phyloP scores from a whole-genome alignment of 2,113 vertebrate genomes.

The Nibea albiflora region DNA sequence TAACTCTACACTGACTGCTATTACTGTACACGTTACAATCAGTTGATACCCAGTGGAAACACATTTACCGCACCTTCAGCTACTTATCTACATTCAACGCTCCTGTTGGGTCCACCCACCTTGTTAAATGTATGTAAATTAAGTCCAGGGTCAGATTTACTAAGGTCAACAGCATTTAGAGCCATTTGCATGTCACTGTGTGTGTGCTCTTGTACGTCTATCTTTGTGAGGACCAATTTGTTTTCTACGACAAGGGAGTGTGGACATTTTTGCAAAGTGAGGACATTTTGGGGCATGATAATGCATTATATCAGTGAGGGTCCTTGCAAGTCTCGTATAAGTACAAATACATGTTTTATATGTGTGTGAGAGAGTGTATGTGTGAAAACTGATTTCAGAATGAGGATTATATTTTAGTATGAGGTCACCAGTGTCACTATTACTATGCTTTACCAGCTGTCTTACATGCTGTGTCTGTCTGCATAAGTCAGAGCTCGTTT shows the following conservation, averaged over 20 bases:
- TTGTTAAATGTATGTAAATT: conserved; percentile 43
- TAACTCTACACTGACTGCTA: neutral
- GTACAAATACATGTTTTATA: too few relatives aligned
- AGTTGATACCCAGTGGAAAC: conserved; percentile 17
- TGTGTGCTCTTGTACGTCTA: neutral
- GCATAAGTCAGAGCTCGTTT: neutral
- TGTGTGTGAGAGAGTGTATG: neutral
- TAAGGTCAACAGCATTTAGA: conserved; percentile 41
- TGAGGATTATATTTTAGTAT: neutral
- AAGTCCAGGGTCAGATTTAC: conserved; percentile 11
- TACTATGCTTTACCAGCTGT: neutral
- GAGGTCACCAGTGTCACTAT: neutral
- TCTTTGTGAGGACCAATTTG: neutral
- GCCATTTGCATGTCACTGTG: neutral
- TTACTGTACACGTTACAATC: neutral
- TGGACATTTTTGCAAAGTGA: neutral
- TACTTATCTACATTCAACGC: conserved; percentile 17
- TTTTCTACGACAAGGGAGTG: neutral
- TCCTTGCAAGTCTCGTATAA: too few relatives aligned
- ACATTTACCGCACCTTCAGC: conserved; percentile 26
- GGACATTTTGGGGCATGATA: neutral
- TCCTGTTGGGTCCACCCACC: neutral
- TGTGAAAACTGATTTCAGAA: neutral
- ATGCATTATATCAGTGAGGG: too few relatives aligned
- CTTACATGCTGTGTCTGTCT: neutral